A percentile compares a stretch with the other conserved stretches of the same genome.
Conservation (phyloP, 2,113 vertebrate genomes). For the Trachemys scripta region DNA sequence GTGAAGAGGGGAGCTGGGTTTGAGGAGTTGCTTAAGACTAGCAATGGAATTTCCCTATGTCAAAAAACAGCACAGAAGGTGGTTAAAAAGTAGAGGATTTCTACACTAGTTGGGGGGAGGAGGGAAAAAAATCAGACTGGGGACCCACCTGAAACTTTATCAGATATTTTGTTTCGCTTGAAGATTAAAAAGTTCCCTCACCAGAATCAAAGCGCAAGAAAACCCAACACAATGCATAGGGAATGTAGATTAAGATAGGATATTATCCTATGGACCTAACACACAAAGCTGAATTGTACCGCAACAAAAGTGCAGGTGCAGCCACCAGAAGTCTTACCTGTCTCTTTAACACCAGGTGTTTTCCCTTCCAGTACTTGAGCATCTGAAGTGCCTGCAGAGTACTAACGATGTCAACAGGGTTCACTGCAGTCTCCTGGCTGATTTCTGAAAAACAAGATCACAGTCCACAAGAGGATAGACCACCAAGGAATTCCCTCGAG, state of each 20-base stretch:
- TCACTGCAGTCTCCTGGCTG: slow-evolving; percentile 98
- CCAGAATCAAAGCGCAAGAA: not conserved
- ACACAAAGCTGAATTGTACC: not conserved
- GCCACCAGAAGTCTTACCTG: slow-evolving; percentile 82
- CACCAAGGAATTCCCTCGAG: not conserved
- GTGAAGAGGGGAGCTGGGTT: not conserved
- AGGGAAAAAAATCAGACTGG: accelerated
- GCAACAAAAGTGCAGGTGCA: not conserved
- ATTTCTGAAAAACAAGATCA: slow-evolving; percentile 87
- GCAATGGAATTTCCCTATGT: accelerated
- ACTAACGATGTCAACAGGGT: slow-evolving; percentile 98
- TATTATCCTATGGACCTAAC: not conserved
- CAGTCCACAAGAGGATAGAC: not conserved
- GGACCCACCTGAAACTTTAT: accelerated
- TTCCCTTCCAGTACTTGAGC: slow-evolving; percentile 99
- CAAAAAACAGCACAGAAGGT: not conserved
- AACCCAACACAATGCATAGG: not conserved
- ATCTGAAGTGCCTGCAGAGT: slow-evolving; percentile 99
- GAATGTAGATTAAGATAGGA: accelerated
- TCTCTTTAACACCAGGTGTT: slow-evolving; percentile 96
- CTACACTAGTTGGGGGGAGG: not conserved
- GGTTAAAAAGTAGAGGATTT: accelerated
- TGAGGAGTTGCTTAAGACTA: not conserved
- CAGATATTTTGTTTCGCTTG: too few relatives aligned
- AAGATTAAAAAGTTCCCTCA: not conserved